Evolutionary conservation across 1,140 invertebrate species (phyloP), one percentile per base, ranked within the genome.

Genomic region (Pogonomyrmex barbatus): DNA sequence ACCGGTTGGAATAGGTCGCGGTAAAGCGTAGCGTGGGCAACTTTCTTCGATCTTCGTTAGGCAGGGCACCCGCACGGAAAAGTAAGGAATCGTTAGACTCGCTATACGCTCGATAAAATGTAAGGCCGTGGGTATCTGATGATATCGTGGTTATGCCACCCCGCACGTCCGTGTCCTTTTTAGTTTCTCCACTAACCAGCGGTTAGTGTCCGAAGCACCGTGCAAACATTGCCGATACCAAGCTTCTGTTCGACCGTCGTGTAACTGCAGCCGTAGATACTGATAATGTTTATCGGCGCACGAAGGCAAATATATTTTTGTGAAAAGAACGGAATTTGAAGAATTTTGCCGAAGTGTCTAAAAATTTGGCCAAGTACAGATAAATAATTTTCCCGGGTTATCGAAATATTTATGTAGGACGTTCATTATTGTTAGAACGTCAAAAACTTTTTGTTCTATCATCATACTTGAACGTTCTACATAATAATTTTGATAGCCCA

Each of bases 31-130:
- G 54, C 73, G 39, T 56, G 33, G 30, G 36, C 33, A 71, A 78
- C 75, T 81, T 86, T 81, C 50, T 86, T 86, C 76, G 84, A 86
- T 81, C 63, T 81, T 79, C 45, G 52, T 86, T 86, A 86, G 52
- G 54, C 84, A 39, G 67, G 42, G 76, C 76, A 81, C 12, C 52
- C 47, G 63, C 76, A 67, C 47, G 70, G 54, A 87, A 85, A 87
- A 87, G 45, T 60, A 87, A 83, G 77, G 39, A 73, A 63, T 83
- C 78, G 56, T 70, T 83, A 82, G 79, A 82, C 84, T 62, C 67
- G 67, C 85, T 83, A 83, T 67, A 71, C 81, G 81, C 78, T 85
- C 65, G 67, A 45, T 85, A 85, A 73, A 71, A 71, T 45, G 54
- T 62, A 82, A 65, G 50, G 12, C 65, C 63, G 62, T 12, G 42